These are phyloP conservation scores for Dasyurus viverrinus DNA, from an alignment of 2,113 vertebrate genomes.

Conservation along the genomic window DNA sequence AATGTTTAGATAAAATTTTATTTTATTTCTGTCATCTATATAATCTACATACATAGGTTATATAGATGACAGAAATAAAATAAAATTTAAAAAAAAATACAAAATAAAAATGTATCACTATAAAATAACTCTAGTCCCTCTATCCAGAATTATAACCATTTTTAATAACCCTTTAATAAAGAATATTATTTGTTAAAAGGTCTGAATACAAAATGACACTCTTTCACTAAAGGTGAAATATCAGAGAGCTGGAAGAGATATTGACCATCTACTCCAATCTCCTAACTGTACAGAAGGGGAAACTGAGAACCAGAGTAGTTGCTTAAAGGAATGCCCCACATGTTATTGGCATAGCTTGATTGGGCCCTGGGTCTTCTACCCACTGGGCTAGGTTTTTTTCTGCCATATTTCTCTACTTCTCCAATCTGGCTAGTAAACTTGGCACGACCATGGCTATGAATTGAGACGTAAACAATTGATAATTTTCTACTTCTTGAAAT, in stretches of 20 bases:
- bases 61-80: no score
- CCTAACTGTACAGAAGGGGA: constrained; percentile 17
- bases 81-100: no score
- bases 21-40: not conserved
- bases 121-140: not conserved
- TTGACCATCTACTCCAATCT: constrained; percentile 16
- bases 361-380: not conserved
- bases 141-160: not conserved
- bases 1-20: no score
- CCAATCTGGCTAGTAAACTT: not conserved
- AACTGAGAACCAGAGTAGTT: constrained; percentile 10
- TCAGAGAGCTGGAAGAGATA: constrained; percentile 34
- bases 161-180: not conserved
- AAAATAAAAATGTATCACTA: no score
- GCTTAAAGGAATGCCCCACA: not conserved
- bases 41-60: no score
- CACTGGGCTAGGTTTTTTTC: not conserved
- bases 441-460: not conserved
- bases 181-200: not conserved
- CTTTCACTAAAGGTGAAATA: constrained; percentile 6
- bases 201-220: not conserved
- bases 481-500: not conserved
- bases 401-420: not conserved
- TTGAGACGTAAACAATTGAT: not conserved
- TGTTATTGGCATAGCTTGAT: not conserved